Base-by-base conservation (phyloP, 2,113 vertebrate genomes). In the Tachuris rubrigastra region DNA sequence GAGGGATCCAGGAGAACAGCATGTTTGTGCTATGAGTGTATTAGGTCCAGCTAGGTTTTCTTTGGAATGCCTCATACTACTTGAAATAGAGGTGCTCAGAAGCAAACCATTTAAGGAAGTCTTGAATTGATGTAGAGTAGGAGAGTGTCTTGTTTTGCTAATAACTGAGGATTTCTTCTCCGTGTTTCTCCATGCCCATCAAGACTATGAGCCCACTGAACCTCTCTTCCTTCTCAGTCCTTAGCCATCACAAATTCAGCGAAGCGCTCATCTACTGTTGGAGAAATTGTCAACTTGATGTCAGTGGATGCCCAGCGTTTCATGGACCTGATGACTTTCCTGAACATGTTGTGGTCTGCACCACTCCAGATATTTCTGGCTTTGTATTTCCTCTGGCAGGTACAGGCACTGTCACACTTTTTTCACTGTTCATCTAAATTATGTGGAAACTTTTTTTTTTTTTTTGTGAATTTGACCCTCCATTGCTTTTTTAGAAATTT, bases 261-360 rank as follows among this genome's bases (percentile, higher is more conserved):
- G 9, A 99, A 99, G 69, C 99, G 98, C 14, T 98, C 98, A 0
- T 99, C 99, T 13, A 99, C 99, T 0, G 97, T 99, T 62, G 99
- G 99, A 47, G 99, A 99, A 95, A 98, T 99, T 6, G 99, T 99
- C 79, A 99, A 99, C 96, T 96, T 99, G 96, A 99, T 99, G 99
- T 99, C 99, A 1, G 99, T 99, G 92, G 99, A 99, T 8, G 99
- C 99, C 4, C 99, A 99, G 14, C 98, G 98, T 46, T 99, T 99
- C 97, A 98, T 98, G 98, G 99, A 99, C 80, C 95, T 99, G 47
- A 94, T 97, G 86, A 98, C 98, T 44, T 99, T 98, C 97, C 98
- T 99, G 91, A 99, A 99, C 96, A 98, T 99, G 98, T 47, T 99
- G 93, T 99, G 99, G 99, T 99, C 99, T n/a, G 98, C 99, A 5